Evolutionary conservation across 2,113 vertebrate genomes (phyloP).

Genomic region (Aspiorhynchus laticeps): DNA sequence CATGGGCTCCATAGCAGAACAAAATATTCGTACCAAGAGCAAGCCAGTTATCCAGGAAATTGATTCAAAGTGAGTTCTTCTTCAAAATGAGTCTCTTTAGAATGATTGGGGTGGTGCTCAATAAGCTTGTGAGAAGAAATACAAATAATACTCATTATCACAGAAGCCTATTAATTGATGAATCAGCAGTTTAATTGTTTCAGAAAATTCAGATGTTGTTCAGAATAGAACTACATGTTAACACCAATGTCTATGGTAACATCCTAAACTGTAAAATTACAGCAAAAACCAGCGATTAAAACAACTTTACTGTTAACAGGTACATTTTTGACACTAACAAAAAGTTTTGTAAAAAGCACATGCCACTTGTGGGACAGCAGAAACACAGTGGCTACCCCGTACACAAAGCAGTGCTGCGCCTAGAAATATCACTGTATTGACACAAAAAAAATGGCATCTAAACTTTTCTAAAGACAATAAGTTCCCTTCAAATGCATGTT

Average conservation of each 20-base stretch:
- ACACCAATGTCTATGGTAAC: not conserved
- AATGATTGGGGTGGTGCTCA: not conserved
- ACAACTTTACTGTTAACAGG: not conserved
- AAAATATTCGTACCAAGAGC: conserved; percentile 84
- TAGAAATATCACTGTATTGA: too few relatives aligned
- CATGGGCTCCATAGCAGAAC: conserved; percentile 82
- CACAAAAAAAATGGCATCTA: too few relatives aligned
- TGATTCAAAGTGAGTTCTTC: conserved; percentile 60
- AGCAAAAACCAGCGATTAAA: not conserved
- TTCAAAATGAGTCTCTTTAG: not conserved
- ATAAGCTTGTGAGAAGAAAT: not conserved
- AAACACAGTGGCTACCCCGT: not conserved
- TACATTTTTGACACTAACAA: too few relatives aligned
- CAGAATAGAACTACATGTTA: not conserved
- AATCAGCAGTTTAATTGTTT: not conserved
- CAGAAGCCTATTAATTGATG: too few relatives aligned
- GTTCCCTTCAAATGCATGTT: too few relatives aligned
- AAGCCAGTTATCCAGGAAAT: conserved; percentile 84
- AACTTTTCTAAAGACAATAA: too few relatives aligned
- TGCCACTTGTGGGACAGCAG: not conserved
- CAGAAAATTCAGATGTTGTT: not conserved
- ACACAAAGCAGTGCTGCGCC: too few relatives aligned
- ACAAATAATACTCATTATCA: not conserved
- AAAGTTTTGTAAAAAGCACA: not conserved
- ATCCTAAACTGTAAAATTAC: not conserved